Base-by-base conservation (phyloP, 2,888 invertebrate genomes). In the Ophion ventricosus region DNA sequence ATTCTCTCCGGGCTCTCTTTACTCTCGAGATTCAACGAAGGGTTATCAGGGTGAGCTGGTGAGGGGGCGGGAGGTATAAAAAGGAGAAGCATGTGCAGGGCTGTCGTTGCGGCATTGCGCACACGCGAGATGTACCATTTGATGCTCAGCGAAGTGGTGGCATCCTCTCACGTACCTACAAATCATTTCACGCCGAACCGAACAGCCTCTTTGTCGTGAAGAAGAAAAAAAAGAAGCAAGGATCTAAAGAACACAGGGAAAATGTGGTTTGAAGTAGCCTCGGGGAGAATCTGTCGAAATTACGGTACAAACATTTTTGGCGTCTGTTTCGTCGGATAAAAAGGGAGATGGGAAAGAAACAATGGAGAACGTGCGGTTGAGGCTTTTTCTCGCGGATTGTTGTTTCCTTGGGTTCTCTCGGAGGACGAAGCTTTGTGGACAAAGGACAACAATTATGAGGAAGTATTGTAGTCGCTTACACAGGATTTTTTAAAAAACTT, bases 21-120 rank as follows among this genome's bases (percentile, higher is more conserved):
- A 43, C 56, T 57, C 81, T 64, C 64, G 81, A 82, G 70, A 82
- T 80, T 79, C 78, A 82, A 66, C 78, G 82, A 57, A 73, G 56
- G 54, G 79, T 67, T 14, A 35, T 20, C 49, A 57, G 64, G 43
- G 64, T 35, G 43, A 43, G 43, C 14, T 14, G 10, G 43, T 2
- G 14, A 43, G 14, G 14, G 14, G 11, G 43, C 14, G 11, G 11
- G 14, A 11, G 49, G 64, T 29, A 23, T 69, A 73, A 74, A 83
- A 66, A 66, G 70, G 70, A 78, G 70, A 56, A 80, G 54, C 72
- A 54, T 59, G 78, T 20, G 82, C 43, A 61, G n/a, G 14, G 14
- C 70, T 29, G 25, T 23, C 63, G 29, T 61, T 63, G 63, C 29
- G 54, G 63, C 40, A 25, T 70, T 43, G 72, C 82, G 76, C 43